Conservation (phyloP, 1,140 invertebrate species). For the Caenorhabditis briggsae region DNA sequence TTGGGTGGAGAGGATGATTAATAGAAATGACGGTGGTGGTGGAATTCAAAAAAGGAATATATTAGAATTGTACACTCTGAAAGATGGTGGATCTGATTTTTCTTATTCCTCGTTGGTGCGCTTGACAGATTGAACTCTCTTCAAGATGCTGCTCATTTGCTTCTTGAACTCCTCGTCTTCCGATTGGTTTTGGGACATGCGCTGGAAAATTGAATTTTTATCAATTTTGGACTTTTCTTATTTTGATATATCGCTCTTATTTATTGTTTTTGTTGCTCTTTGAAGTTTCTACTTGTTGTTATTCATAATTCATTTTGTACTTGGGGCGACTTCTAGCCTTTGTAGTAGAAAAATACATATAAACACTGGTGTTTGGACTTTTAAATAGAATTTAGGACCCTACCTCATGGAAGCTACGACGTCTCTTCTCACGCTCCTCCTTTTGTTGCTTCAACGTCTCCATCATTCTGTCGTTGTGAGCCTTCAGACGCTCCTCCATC, state of each 20-base stretch:
- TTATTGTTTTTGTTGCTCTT: no score
- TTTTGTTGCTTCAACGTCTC: constrained; percentile 67
- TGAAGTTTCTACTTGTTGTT: no score
- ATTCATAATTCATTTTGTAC: no score
- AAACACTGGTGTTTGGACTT: no score
- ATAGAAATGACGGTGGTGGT: background rate
- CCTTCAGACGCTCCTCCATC: constrained; percentile 66
- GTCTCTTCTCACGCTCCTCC: constrained; percentile 66
- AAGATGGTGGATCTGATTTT: background rate
- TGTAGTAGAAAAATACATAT: no score
- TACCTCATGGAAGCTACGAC: constrained; percentile 67
- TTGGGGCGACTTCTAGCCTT: no score
- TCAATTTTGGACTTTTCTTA: background rate
- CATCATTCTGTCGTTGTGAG: constrained; percentile 66
- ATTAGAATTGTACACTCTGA: constrained; percentile 24
- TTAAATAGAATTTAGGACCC: constrained; percentile 29
- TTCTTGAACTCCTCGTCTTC: constrained; percentile 68
- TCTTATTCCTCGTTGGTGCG: constrained; percentile 32
- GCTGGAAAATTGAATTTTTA: constrained; percentile 56
- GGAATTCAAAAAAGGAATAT: background rate
- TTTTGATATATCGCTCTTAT: background rate
- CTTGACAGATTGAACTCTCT: constrained; percentile 61
- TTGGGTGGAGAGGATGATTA: background rate
- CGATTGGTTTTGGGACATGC: constrained; percentile 64
- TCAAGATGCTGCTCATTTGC: constrained; percentile 62